Base-by-base conservation (phyloP, 2,888 invertebrate species). In the Latrodectus hesperus region DNA sequence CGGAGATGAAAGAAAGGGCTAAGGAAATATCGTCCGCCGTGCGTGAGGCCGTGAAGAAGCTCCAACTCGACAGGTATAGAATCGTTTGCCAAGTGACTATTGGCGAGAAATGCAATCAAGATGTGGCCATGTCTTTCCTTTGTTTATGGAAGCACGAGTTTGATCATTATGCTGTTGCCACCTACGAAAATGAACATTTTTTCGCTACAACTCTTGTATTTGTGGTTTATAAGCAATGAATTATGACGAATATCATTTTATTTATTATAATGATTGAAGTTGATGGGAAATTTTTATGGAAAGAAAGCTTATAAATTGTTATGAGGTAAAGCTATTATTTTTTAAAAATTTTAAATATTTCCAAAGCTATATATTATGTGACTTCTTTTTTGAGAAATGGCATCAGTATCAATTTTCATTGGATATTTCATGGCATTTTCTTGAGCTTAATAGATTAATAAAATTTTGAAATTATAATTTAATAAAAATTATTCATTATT, bases 141-240 rank as follows among this genome's bases (percentile, higher is more conserved):
- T 87, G 81, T 38, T 64, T 87, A 49, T 87, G 86, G 86, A 87
- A 81, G 12, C 86, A 76, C 55, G 86, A 87, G 16, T 76, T 75
- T 22, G 82, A 82, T 71, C 86, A 81, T 22, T 87, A 81, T 22
- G 81, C 72, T 49, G 60, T 71, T 17, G 77, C 81, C 5, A 85
- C 49, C 1, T 85, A 70, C 52, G 79, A 85, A 26, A 68, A 68
- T 6, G n/a, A 6, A 0, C 11, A 49, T 51, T 75, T 85, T 22
- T 85, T 80, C 70, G 79, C 85, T 1, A 77, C 86, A 16, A 73
- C 73, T 0, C 16, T 81, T 12, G 77, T 87, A 72, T 86, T 86
- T 55, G 53, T 77, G 4, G 26, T 86, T 10, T 86, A 81, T 38
- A 86, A 81, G 53, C 81, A 81, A 55, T 81, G 60, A 60, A 5